These are phyloP conservation scores for Calameuta filiformis DNA, from an alignment of 2,888 invertebrate genomes.

Conservation along the genomic window DNA sequence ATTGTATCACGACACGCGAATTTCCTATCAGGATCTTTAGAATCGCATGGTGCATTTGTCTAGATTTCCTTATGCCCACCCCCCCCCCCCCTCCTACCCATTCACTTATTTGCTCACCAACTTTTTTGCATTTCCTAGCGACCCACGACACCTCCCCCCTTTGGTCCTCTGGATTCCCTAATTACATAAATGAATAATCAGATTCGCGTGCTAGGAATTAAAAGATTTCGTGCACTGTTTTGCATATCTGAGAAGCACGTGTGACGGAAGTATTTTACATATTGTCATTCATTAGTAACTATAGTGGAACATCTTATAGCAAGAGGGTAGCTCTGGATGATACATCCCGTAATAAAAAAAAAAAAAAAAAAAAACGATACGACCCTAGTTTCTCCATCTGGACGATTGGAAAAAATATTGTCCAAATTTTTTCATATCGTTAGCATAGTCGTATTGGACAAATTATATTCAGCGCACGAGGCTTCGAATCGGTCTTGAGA, in stretches of 20 bases:
- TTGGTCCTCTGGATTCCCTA: not conserved
- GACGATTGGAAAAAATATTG: no score
- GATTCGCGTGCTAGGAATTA: not conserved
- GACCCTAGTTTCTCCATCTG: no score
- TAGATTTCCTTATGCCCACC: not conserved
- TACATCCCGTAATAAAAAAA: not conserved
- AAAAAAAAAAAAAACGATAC: not conserved
- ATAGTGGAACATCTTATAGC: not conserved
- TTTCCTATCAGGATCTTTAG: slow-evolving; percentile 1
- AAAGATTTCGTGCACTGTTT: not conserved
- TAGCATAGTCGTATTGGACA: no score
- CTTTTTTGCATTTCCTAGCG: not conserved
- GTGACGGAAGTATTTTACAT: no score
- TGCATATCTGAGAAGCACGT: not conserved
- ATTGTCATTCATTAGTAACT: not conserved
- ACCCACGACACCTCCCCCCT: not conserved
- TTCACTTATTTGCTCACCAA: not conserved
- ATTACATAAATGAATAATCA: not conserved
- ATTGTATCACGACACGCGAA: slow-evolving; percentile 11
- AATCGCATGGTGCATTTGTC: not conserved
- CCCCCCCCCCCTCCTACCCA: not conserved
- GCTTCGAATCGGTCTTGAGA: no score
- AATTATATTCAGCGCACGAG: no score
- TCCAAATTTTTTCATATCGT: no score
- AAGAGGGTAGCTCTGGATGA: not conserved